A percentile compares a stretch with the other conserved stretches of the same genome.
Conservation (phyloP, 2,888 invertebrate genomes). For the Pseudoips prasinana region DNA sequence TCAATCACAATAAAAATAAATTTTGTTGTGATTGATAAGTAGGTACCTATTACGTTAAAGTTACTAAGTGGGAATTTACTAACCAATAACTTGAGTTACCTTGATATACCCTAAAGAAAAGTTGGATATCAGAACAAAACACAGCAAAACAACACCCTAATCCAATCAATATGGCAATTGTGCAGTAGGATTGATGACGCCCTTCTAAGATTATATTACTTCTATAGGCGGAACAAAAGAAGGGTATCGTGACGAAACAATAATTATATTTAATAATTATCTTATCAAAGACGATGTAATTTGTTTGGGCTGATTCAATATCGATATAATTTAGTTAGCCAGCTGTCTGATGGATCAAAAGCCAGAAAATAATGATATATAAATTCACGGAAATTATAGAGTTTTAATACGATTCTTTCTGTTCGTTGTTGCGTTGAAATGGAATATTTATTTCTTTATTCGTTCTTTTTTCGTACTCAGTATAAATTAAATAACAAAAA, state of each 20-base stretch:
- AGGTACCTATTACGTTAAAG: too few species aligned
- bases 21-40: too few species aligned
- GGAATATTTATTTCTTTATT: too few species aligned
- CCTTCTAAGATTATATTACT: constrained; percentile 13
- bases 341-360: constrained; percentile 60
- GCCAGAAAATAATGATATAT: constrained; percentile 35
- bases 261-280: constrained; percentile 73
- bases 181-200: constrained; percentile 3
- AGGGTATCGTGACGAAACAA: constrained; percentile 67
- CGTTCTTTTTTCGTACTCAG: too few species aligned
- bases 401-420: constrained; percentile 40
- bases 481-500: too few species aligned
- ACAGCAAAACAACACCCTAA: not conserved
- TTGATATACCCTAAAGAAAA: too few species aligned
- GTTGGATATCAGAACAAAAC: too few species aligned
- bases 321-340: constrained; percentile 57
- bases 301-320: constrained; percentile 64
- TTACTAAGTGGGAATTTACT: too few species aligned
- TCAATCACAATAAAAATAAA: too few species aligned
- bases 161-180: not conserved
- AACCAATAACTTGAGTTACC: too few species aligned
- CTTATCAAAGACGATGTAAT: constrained; percentile 61
- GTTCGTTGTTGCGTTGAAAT: constrained; percentile 11
- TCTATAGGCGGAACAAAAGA: constrained; percentile 35
- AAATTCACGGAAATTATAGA: constrained; percentile 49